Conservation (phyloP, 2,113 vertebrate genomes). For the Sardina pilchardus region DNA sequence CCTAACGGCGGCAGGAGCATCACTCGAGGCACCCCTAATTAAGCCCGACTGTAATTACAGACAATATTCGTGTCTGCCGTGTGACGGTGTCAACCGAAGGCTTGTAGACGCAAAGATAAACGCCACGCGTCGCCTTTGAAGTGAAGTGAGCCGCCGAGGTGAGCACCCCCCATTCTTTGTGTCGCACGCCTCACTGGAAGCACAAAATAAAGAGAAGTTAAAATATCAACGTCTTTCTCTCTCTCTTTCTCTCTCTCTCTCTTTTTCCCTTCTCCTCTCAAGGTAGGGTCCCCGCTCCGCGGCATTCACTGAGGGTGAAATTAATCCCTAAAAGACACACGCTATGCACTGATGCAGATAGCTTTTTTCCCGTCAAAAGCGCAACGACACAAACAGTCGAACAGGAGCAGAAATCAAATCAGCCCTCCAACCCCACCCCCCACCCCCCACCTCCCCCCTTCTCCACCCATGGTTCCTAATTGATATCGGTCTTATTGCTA, state of each 20-base stretch:
- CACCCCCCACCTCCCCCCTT: no score
- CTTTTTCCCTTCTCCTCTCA: no score
- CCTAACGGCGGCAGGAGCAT: neutral
- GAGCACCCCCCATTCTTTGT: neutral
- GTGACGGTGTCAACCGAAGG: neutral
- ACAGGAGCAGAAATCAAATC: no score
- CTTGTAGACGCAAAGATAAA: neutral
- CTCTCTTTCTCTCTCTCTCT: no score
- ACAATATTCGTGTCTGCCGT: neutral
- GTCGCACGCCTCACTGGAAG: neutral
- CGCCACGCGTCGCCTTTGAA: neutral
- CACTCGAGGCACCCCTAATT: neutral
- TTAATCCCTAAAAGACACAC: no score
- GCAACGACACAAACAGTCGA: no score
- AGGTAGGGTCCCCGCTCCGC: no score
- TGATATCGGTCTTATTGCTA: constrained; percentile 23
- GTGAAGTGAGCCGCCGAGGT: neutral
- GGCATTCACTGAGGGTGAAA: no score
- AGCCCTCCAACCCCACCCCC: no score
- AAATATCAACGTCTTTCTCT: no score
- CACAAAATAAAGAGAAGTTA: neutral
- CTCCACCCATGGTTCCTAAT: neutral
- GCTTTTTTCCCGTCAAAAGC: no score
- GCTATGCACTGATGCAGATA: no score
- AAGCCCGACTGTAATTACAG: neutral